Percentiles rank a stretch among this genome's conserved stretches.
These are phyloP conservation scores for Ganaspis sp. DNA, from an alignment of 1,140 invertebrate species.

Conservation along the genomic window DNA sequence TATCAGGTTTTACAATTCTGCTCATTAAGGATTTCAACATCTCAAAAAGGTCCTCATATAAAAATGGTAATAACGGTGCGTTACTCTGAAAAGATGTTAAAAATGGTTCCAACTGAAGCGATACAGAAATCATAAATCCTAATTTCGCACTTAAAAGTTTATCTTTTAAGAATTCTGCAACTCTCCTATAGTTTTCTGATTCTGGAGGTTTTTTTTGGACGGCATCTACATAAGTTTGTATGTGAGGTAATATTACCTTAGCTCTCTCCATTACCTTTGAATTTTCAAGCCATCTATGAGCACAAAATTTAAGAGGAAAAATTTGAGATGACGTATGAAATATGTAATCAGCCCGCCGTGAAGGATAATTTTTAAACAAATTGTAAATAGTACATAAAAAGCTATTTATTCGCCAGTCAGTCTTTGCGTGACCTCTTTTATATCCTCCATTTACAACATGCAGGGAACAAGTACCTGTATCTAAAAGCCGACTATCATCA, in stretches of 20 bases:
- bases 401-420: neutral
- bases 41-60: neutral
- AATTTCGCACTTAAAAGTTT: constrained; percentile 42
- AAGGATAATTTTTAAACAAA: constrained; percentile 40
- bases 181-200: too few relatives aligned
- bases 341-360: constrained; percentile 34
- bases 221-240: constrained; percentile 30
- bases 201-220: neutral
- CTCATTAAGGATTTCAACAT: neutral
- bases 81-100: constrained; percentile 39
- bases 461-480: neutral
- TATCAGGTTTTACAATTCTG: neutral
- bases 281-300: constrained; percentile 39
- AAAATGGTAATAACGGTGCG: constrained; percentile 39
- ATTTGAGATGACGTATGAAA: constrained; percentile 12
- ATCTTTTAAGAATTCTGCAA: constrained; percentile 18
- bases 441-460: constrained; percentile 1
- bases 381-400: constrained; percentile 32
- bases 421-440: neutral
- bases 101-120: constrained; percentile 36
- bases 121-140: constrained; percentile 38
- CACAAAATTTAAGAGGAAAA: constrained; percentile 39
- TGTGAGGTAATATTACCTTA: constrained; percentile 31
- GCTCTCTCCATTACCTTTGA: constrained; percentile 37
- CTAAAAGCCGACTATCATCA: neutral